phyloP scores from a whole-genome alignment of 2,113 vertebrate species.

The Ranitomeya imitator region DNA sequence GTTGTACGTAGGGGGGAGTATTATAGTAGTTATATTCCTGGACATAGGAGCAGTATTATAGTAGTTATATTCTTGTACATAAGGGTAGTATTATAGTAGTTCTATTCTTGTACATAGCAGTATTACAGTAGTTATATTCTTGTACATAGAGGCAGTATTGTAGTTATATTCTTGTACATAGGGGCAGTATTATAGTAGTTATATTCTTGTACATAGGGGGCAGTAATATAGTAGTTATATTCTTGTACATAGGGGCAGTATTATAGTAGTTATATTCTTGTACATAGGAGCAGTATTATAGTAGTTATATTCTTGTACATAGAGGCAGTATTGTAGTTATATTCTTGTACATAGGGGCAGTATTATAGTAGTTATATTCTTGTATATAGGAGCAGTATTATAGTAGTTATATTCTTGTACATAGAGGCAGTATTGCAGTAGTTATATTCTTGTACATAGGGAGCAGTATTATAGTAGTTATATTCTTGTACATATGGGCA shows the following conservation, averaged over 20 bases:
- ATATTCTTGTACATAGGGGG: not conserved
- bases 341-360: not conserved
- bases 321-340: not conserved
- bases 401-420: slow-evolving; percentile 4
- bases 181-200: not conserved
- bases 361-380: not conserved
- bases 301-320: slow-evolving; percentile 11
- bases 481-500: not conserved
- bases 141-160: not conserved
- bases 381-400: too few species aligned
- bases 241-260: not conserved
- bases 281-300: too few species aligned
- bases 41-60: too few species aligned
- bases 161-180: slow-evolving; percentile 9
- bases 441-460: not conserved
- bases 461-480: not conserved
- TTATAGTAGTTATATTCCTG: not conserved
- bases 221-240: not conserved
- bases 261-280: not conserved
- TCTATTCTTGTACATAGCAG: not conserved
- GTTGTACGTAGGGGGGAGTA: not conserved
- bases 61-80: slow-evolving; percentile 6
- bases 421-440: not conserved
- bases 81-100: not conserved
- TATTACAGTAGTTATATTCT: not conserved